Evolutionary conservation across 1,140 invertebrate species (phyloP).

Genomic region (Diachasmimorpha longicaudata): DNA sequence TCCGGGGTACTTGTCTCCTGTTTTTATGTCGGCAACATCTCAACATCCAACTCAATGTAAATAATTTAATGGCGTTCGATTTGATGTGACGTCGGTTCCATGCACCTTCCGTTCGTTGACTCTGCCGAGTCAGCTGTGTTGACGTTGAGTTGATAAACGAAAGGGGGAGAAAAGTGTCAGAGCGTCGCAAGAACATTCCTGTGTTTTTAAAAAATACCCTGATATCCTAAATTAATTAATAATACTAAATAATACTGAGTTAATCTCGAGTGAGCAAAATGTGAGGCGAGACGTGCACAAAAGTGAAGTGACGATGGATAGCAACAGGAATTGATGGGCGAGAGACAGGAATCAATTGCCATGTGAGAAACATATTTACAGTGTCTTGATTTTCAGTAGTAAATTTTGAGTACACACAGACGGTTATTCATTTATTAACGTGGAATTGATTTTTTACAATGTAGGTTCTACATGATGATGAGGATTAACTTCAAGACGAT

Average conservation of each 20-base stretch:
- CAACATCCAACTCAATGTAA: no score
- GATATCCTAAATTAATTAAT: not conserved
- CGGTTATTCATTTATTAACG: no score
- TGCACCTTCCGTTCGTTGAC: not conserved
- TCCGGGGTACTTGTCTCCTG: no score
- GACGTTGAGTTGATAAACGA: not conserved
- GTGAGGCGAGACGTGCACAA: not conserved
- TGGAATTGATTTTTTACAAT: not conserved
- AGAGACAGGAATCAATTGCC: not conserved
- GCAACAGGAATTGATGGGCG: not conserved
- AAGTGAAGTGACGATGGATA: not conserved
- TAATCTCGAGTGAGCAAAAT: not conserved
- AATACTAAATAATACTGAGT: no score
- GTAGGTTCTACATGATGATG: conserved; percentile 58
- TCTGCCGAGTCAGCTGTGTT: not conserved
- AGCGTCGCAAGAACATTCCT: no score
- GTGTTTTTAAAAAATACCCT: no score
- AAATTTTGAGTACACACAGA: no score
- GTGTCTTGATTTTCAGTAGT: not conserved
- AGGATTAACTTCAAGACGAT: conserved; percentile 60
- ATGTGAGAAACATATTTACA: not conserved
- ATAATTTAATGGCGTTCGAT: no score
- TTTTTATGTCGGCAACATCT: no score
- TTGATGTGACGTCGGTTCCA: no score
- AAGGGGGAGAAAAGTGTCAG: not conserved